Evolutionary conservation across 2,113 vertebrate genomes (phyloP), one percentile per base, ranked within the genome.

Genomic region (Chaetura pelagica): DNA sequence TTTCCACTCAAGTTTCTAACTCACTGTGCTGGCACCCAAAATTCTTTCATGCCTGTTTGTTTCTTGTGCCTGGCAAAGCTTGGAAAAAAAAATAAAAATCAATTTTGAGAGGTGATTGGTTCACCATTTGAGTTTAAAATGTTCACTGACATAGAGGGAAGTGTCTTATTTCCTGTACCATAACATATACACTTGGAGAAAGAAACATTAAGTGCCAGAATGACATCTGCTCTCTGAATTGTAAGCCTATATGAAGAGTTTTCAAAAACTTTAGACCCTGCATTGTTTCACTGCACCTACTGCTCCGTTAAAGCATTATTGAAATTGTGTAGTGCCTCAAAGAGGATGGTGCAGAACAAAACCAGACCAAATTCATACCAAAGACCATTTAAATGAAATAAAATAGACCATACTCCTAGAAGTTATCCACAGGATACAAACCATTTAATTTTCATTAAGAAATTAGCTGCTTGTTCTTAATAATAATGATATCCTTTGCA

Each of bases 401-500:
- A 84, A 81, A 63, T 34, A 83, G 27, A 17, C 48, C 52, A 15
- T 1, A 1, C 18, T 84, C 30, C 54, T 69, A 40, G 49, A 85
- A 42, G 44, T 93, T 90, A 66, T n/a, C 68, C 84, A 48, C 32
- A 81, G 42, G 72, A 94, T 88, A 19, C 57, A 84, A 92, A 84
- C 44, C 27, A 72, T 73, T 63, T 68, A 81, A 79, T 90, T 95
- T 96, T 93, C 44, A 35, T 97, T 94, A 80, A 92, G 84, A 23
- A 94, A 77, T 94, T 87, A 88, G 58, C 63, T 91, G 46, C 46
- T 84, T 48, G 38, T 54, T 93, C 48, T 89, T 83, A 49, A 49
- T 35, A 69, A 76, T 95, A 93, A 90, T 88, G 1, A 34, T 51
- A 38, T 30, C 32, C 54, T 95, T 96, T 82, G 92, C 93, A 93